A percentile compares a stretch with the other conserved stretches of the same genome.
Conservation (phyloP, 2,888 invertebrate genomes). For the Nymphalis c-album region DNA sequence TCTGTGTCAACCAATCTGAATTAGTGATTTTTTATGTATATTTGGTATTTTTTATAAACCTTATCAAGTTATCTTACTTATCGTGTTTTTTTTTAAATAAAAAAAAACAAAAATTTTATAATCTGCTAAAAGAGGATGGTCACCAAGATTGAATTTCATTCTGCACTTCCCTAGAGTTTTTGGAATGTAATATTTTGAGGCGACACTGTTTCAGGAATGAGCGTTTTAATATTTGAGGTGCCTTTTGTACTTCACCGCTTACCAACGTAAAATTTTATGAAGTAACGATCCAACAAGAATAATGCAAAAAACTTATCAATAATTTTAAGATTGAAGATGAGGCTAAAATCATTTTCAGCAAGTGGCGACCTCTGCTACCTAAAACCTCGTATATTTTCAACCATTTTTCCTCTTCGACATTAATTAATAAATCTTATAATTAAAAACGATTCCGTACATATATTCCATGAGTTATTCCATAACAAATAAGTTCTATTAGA, state of each 20-base stretch:
- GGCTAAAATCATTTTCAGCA: background rate
- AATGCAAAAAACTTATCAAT: background rate
- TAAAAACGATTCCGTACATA: too few species aligned
- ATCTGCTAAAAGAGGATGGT: background rate
- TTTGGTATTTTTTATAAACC: too few species aligned
- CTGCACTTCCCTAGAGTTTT: conserved; percentile 7
- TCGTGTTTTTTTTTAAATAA: too few species aligned
- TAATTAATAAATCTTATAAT: too few species aligned
- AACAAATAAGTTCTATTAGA: too few species aligned
- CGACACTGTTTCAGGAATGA: conserved; percentile 6
- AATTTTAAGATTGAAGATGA: background rate
- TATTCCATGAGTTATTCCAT: too few species aligned
- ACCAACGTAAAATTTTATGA: conserved; percentile 1
- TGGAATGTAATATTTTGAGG: conserved; percentile 22
- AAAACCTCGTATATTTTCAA: too few species aligned
- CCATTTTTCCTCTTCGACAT: too few species aligned
- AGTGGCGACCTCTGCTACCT: too few species aligned
- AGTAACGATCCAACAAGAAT: background rate
- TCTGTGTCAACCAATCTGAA: too few species aligned
- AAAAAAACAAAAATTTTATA: background rate
- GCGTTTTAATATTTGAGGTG: conserved; percentile 24
- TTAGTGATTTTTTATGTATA: too few species aligned
- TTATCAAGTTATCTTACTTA: too few species aligned
- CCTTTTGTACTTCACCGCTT: conserved; percentile 19
- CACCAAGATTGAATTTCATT: conserved; percentile 9